Evolutionary conservation across 2,113 vertebrate species (phyloP), one percentile per base, ranked within the genome.

Genomic region (Notothenia rossii): DNA sequence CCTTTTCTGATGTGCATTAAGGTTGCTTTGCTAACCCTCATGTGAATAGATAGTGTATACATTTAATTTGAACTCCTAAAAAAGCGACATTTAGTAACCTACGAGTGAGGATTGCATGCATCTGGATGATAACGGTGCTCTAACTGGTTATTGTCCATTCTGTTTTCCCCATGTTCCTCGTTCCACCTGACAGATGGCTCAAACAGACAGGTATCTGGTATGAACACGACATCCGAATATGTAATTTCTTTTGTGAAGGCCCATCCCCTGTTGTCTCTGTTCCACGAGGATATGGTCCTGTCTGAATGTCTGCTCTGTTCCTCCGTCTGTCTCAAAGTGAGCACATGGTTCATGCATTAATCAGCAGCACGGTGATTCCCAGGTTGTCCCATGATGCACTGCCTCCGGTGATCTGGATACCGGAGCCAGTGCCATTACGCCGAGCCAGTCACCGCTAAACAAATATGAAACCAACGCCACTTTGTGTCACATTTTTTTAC

Each of bases 341-440:
- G 88, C 94, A 94, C 94, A 94, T 93, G 93, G 94, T 70, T 93
- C 92, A 94, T 95, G 83, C 92, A 95, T 95, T 88, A 95, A 89
- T 90, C 91, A 96, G 89, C 80, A 92, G 92, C 82, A 62, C 88
- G 90, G 92, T 87, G 90, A 91, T 93, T 40, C 86, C 89, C 91
- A 93, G 94, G 93, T 94, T 93, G 86, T 91, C 91, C 89, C 90
- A 72, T 6, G 88, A 75, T 60, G 85, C 83, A 33, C 50, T 72
- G 88, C 91, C 88, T 88, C 63, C 78, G 70, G 88, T 93, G 87
- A 86, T 86, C 84, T 43, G 85, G 82, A 85, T 75, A 86, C 85
- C 77, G 40, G 84, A 84, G 88, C 79, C 63, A 29, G 76, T 77
- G 81, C 91, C 90, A 93, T 94, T 93, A 94, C 69, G 81, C 87